Evolutionary conservation across 1,140 invertebrate species (phyloP), one percentile per base, ranked within the genome.

Genomic region (Latrodectus geometricus): DNA sequence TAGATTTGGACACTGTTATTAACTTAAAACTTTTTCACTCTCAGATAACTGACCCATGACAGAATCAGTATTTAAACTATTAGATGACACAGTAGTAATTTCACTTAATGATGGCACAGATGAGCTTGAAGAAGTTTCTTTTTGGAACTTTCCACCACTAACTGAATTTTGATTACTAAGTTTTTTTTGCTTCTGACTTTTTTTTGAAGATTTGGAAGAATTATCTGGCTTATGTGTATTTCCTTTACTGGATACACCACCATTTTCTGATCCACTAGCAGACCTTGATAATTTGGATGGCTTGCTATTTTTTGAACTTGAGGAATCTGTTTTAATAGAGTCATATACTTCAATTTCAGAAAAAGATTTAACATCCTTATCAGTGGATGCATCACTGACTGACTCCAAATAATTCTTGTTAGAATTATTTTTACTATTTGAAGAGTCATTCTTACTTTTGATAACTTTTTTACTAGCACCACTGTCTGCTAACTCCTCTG

Each of bases 21-120:
- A 61, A 61, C 54, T 61, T 61, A 61, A 17, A 11, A 2, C 54
- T 61, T 50, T 74, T 49, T 50, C 23, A n/a, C 48, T 14, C 23
- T 66, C 76, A 76, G 83, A 86, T 35, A 86, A 9, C 15, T 86
- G 75, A 2, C 48, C 56, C 75, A 86, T 77, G 14, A 86, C 75
- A 9, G 83, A 86, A 61, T 86, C 74, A 8, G 83, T 86, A 23
- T 86, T 86, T 9, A 86, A 61, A 72, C 74, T 78, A 49, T n/a
- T 74, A 20, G 83, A 86, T 20, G 83, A 86, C 0, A 86, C 83
- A 8, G 83, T 77, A 14, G 83, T 86, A 35, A 86, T 86, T 21
- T 86, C 83, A 78, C 83, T 86, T 17, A 86, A 21, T 23, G 83
- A 86, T 20, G 83, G 83, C 20, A 86, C 75, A n/a, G 83, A 86